These are phyloP conservation scores for Sesamia inferens DNA, from an alignment of 2,888 invertebrate species.

Conservation along the genomic window DNA sequence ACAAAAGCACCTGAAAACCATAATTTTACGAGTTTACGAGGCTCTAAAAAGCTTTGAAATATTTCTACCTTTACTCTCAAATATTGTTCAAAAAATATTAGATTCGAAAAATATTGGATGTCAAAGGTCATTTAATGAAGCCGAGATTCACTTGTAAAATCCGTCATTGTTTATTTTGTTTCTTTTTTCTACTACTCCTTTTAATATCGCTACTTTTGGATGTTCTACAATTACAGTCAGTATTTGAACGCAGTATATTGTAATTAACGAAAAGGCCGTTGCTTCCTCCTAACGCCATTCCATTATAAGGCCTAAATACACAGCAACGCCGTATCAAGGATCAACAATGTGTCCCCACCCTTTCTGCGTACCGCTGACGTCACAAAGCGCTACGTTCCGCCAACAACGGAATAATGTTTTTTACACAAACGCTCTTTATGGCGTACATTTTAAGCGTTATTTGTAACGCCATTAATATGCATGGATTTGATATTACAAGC, in stretches of 20 bases:
- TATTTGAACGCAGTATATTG: not conserved
- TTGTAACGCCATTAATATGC: slow-evolving; percentile 55
- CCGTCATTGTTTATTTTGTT: too few relatives aligned
- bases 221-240: not conserved
- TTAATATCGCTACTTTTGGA: not conserved
- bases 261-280: not conserved
- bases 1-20: not conserved
- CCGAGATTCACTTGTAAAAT: too few relatives aligned
- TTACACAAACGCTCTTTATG: slow-evolving; percentile 53
- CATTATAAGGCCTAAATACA: slow-evolving; percentile 29
- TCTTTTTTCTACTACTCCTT: not conserved
- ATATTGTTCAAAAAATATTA: not conserved
- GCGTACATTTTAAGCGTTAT: slow-evolving; percentile 52
- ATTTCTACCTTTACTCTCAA: not conserved
- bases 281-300: not conserved
- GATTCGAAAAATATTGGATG: not conserved
- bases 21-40: slow-evolving; percentile 2
- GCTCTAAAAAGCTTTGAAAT: not conserved
- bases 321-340: slow-evolving; percentile 5
- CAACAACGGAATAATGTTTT: slow-evolving; percentile 53
- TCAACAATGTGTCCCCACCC: slow-evolving; percentile 3
- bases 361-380: slow-evolving; percentile 39
- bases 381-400: slow-evolving; percentile 30
- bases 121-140: too few relatives aligned
- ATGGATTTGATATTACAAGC: slow-evolving; percentile 29